Conservation (phyloP, 2,888 invertebrate genomes). For the Parnassius glacialis region DNA sequence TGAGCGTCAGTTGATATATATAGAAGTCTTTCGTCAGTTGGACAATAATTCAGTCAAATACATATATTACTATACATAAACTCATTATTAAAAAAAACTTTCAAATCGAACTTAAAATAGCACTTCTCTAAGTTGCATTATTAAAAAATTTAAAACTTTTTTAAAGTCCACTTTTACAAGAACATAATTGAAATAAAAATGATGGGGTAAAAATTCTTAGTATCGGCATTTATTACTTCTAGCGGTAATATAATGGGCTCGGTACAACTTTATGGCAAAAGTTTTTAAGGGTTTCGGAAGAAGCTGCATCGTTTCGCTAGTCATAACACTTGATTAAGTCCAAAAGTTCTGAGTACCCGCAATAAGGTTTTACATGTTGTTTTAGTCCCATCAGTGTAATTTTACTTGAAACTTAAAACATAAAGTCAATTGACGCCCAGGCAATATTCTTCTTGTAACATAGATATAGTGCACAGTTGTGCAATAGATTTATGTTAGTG, state of each 20-base stretch:
- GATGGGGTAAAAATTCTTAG: neutral
- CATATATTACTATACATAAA: no score
- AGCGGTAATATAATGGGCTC: constrained; percentile 6
- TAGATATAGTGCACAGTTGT: no score
- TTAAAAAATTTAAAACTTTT: no score
- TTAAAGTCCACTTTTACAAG: no score
- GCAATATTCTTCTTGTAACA: no score
- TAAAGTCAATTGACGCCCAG: neutral
- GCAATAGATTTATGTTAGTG: no score
- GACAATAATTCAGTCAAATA: no score
- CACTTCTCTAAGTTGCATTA: no score
- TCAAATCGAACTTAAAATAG: no score
- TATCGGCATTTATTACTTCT: constrained; percentile 2
- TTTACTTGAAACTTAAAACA: constrained; percentile 9
- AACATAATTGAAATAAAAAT: neutral
- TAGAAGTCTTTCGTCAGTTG: no score
- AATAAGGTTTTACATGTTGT: constrained; percentile 15
- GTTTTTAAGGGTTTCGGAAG: constrained; percentile 19
- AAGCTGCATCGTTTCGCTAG: constrained; percentile 18
- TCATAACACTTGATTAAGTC: constrained; percentile 16
- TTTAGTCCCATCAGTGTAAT: constrained; percentile 4
- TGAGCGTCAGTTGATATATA: no score
- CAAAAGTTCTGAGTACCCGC: constrained; percentile 10
- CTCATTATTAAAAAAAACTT: no score
- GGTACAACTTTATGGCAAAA: constrained; percentile 11